phyloP scores from a whole-genome alignment of 37 sponge, comb jelly and placozoan genomes.

The Mnemiopsis leidyi region DNA sequence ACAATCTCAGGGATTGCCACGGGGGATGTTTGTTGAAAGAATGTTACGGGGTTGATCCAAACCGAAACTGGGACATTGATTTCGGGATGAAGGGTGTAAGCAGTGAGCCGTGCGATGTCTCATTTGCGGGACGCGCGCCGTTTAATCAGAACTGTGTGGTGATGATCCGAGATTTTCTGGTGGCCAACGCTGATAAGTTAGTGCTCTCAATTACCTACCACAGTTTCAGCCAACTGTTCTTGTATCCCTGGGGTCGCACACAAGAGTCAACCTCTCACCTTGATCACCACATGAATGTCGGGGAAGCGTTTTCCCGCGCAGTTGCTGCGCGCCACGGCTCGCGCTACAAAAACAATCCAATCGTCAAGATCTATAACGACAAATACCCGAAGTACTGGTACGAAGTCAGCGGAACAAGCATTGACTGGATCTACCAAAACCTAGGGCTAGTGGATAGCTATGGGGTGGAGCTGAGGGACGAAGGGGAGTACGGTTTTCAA shows the following conservation, averaged over 20 bases:
- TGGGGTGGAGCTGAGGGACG: neutral
- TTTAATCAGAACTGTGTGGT: slow-evolving; percentile 1
- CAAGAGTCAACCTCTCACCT: neutral
- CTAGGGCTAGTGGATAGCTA: neutral
- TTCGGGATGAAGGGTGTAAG: neutral
- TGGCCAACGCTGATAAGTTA: neutral
- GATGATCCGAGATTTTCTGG: neutral
- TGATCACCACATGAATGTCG: neutral
- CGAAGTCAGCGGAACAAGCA: neutral
- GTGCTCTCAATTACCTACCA: neutral
- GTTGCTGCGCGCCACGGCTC: neutral
- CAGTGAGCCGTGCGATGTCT: neutral
- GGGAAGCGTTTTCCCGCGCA: neutral
- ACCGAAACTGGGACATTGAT: slow-evolving; percentile 26
- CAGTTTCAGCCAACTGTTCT: neutral
- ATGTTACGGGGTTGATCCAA: slow-evolving; percentile 18
- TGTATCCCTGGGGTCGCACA: neutral
- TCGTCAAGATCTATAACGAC: neutral
- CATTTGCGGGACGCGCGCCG: neutral
- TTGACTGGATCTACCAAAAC: neutral
- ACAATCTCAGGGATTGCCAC: neutral
- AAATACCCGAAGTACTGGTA: neutral
- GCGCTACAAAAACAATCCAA: neutral
- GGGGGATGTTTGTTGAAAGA: neutral
- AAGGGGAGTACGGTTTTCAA: neutral